Evolutionary conservation across 2,888 invertebrate genomes (phyloP).

Genomic region (Sesia apiformis): DNA sequence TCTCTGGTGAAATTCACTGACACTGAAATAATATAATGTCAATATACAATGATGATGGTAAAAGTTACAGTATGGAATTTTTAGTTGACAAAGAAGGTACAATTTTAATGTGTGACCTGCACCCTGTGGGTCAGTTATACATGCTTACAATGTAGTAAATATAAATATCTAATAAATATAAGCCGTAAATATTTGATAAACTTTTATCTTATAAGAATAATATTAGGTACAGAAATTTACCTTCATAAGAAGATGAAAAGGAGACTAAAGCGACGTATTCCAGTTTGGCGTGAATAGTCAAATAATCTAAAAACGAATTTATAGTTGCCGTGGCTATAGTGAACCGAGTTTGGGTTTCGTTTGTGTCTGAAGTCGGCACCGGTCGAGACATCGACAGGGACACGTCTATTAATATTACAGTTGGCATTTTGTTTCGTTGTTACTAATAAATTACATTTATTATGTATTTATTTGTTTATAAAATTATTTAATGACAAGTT

Average conservation of each 20-base stretch:
- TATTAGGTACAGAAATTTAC: slow-evolving; percentile 20
- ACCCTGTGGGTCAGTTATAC: no score
- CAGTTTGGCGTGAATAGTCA: slow-evolving; percentile 50
- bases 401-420: slow-evolving; percentile 54
- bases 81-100: neutral
- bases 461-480: neutral
- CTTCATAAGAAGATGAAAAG: slow-evolving; percentile 59
- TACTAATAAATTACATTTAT: neutral
- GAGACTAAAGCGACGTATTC: slow-evolving; percentile 60
- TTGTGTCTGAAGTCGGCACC: slow-evolving; percentile 43
- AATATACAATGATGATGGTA: neutral
- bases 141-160: neutral
- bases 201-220: no score
- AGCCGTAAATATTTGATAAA: no score
- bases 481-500: no score
- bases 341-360: slow-evolving; percentile 51
- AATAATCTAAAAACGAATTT: slow-evolving; percentile 58
- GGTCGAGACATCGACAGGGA: slow-evolving; percentile 65
- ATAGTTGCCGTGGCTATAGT: slow-evolving; percentile 52
- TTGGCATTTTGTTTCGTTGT: slow-evolving; percentile 43
- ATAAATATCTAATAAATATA: neutral
- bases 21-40: slow-evolving; percentile 46
- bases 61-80: neutral
- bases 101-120: neutral
- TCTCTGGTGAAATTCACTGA: slow-evolving; percentile 92